Evolutionary conservation across 2,797 vertebrate species (phyloP), one percentile per base, ranked within the genome.

Genomic region (Semaprochilodus insignis): DNA sequence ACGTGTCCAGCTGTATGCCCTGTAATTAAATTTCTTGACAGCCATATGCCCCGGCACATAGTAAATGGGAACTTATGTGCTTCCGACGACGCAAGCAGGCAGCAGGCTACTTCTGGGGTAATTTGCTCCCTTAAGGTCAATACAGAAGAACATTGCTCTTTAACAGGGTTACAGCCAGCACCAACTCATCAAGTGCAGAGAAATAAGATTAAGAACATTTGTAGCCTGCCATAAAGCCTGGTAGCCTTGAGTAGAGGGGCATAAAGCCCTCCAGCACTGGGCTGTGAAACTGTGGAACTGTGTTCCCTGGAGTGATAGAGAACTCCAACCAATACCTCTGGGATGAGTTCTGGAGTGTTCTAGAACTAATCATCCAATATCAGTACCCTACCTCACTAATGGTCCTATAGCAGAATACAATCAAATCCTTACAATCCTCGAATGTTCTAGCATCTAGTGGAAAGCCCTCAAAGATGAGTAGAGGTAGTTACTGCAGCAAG

Each of bases 131-230:
- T 27, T 15, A 17, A 8, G 11, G 57, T 14, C 5, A 27, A 51
- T 51, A 66, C 54, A 78, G 36, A 54, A 31, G 77, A 83, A 89
- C 80, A 67, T 31, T 48, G 74, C 31, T 81, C 75, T 81, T 69
- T 75, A 91, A 91, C 66, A 57, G 54, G 78, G 87, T 91, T 83
- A 85, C 21, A 66, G 52, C 21, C 25, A 74, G 54, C 70, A 11
- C 6, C 19, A 60, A 6, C 59, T 31, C 77, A 81, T 51, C 74
- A 87, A 89, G 90, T 54, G 88, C 51, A 69, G 14, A 16, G 44
- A 71, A 36, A 51, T 25, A 23, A 63, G 13, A 31, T n/a, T 66
- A 48, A 70, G 52, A 66, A 80, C 80, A 31, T 57, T 48, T 71
- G 36, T 23, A 59, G n/a, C 48, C 3, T 36, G 54, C 10, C n/a